Base-by-base conservation (phyloP, 2,797 vertebrate genomes). In the Acanthiza pusilla region DNA sequence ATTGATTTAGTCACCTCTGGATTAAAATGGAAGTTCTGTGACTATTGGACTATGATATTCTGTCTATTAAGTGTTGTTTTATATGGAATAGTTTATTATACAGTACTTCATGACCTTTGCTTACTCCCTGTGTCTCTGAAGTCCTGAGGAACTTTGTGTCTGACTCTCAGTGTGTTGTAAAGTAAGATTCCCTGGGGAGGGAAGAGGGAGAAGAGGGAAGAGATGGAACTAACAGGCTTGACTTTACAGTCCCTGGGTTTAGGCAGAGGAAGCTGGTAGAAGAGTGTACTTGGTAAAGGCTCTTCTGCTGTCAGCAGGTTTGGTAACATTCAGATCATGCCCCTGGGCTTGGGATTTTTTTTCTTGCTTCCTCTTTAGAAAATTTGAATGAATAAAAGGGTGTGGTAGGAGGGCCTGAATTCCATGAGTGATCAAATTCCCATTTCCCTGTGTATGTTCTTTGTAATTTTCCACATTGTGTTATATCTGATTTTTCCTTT, bases 311-410 rank as follows among this genome's bases (percentile, higher is more conserved):
- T 75, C 75, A 81, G 82, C 82, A 85, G 85, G 87, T 95, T 92
- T 81, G 85, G 82, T 85, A 92, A 45, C 87, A 72, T 75, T 88
- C 34, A 88, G 54, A 86, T 91, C 23, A 1, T 89, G 85, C 91
- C 95, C 70, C 19, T 38, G 78, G 89, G 93, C 72, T 75, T 91
- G 81, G 83, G 48, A 82, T 95, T 96, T 94, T 82, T 95, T 92
- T 88, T 66, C 86, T 92, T 68, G 62, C 78, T 97, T 96, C 72
- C 66, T 95, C 87, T 95, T 83, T 9, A 89, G 80, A 85, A 91
- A 81, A 96, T 95, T 94, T 92, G 86, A 96, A 93, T 96, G 83
- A 91, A 70, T 80, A 85, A 83, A 72, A 86, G 90, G 94, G 90
- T 92, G 96, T 94, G 93, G 88, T 92, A 50, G 43, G 62, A 88